Evolutionary conservation across 2,888 invertebrate species (phyloP).

Genomic region (Cheilosia variabilis): DNA sequence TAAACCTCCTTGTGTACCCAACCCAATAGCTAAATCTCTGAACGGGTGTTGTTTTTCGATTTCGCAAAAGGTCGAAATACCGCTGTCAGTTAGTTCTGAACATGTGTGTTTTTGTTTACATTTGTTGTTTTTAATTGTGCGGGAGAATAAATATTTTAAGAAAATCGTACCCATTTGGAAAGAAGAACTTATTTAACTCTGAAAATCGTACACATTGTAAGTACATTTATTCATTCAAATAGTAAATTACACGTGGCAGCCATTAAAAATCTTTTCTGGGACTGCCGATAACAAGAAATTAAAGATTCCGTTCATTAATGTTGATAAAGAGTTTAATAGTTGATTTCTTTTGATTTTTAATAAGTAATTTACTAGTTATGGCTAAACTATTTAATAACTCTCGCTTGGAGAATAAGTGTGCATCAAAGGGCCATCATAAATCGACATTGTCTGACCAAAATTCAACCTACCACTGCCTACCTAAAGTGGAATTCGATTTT

Average conservation of each 20-base stretch:
- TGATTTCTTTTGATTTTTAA: too few species aligned
- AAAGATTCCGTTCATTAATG: too few species aligned
- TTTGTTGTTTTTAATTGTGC: slow-evolving; percentile 5
- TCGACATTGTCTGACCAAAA: too few species aligned
- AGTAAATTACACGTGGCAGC: neutral
- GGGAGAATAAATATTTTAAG: slow-evolving; percentile 6
- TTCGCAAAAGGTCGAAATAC: neutral
- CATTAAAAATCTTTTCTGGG: neutral
- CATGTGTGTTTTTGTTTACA: slow-evolving; percentile 25
- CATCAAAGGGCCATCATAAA: too few species aligned
- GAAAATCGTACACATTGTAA: neutral
- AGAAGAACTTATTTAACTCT: neutral
- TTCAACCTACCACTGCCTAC: too few species aligned
- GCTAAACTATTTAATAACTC: too few species aligned
- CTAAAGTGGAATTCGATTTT: too few species aligned
- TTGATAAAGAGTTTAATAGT: too few species aligned
- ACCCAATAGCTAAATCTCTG: neutral
- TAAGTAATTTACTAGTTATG: too few species aligned
- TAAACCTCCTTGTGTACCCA: too few species aligned
- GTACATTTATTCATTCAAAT: neutral
- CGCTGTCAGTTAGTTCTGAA: slow-evolving; percentile 21
- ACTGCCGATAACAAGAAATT: neutral
- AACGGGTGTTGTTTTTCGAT: slow-evolving; percentile 3
- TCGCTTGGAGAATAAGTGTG: too few species aligned
- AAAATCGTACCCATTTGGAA: neutral